phyloP scores from a whole-genome alignment of 1,140 invertebrate genomes.

The Arion vulgaris region DNA sequence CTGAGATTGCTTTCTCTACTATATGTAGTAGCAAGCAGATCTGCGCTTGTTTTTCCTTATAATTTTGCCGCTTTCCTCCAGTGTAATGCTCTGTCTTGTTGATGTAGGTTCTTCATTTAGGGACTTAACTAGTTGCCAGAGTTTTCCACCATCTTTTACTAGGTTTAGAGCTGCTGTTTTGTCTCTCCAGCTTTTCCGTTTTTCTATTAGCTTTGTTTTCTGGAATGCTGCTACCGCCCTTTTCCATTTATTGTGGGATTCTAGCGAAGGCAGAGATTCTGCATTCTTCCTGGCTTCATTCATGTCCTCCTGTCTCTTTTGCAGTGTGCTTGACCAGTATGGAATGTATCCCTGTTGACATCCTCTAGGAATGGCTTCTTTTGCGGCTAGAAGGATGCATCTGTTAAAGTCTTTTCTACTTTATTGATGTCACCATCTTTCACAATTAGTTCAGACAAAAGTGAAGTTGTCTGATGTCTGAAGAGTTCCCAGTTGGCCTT shows the following conservation, averaged over 20 bases:
- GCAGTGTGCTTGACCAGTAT: not conserved
- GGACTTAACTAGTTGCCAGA: constrained; percentile 16
- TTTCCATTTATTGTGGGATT: constrained; percentile 1
- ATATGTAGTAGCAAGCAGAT: not conserved
- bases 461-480: not conserved
- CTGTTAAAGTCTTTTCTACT: too few relatives aligned
- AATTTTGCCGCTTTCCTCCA: not conserved
- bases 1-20: not conserved
- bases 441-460: not conserved
- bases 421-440: not conserved
- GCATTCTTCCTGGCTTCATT: not conserved
- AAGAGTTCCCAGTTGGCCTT: constrained; percentile 35
- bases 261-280: not conserved
- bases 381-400: not conserved
- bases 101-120: constrained; percentile 13
- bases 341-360: not conserved
- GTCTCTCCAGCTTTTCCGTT: constrained; percentile 10
- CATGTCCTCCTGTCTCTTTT: not conserved
- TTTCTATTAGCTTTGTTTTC: constrained; percentile 31
- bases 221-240: constrained; percentile 17
- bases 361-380: not conserved
- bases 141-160: constrained; percentile 11
- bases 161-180: constrained; percentile 15
- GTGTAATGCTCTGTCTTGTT: not conserved
- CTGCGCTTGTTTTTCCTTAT: constrained; percentile 18